Evolutionary conservation across 2,888 invertebrate species (phyloP).

Genomic region (Mystacides longicornis): DNA sequence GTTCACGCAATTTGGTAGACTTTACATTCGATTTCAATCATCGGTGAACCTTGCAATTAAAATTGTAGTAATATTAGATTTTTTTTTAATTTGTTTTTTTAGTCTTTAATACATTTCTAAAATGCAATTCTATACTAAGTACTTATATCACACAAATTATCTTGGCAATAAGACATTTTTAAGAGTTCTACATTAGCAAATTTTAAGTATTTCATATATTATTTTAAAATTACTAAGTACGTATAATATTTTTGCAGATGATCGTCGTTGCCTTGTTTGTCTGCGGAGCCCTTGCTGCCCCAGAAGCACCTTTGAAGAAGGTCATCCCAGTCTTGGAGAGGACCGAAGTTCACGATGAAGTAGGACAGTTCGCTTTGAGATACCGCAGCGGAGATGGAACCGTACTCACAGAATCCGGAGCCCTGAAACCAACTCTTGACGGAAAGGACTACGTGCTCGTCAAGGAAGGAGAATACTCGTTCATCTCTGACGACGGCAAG

Average conservation of each 20-base stretch:
- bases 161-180: too few relatives aligned
- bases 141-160: too few relatives aligned
- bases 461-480: conserved; percentile 21
- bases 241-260: neutral
- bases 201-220: neutral
- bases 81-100: too few relatives aligned
- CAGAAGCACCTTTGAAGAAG: conserved; percentile 5
- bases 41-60: too few relatives aligned
- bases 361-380: conserved; percentile 22
- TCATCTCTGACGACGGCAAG: conserved; percentile 19
- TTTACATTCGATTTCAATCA: too few relatives aligned
- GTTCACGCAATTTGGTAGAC: too few relatives aligned
- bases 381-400: conserved; percentile 22
- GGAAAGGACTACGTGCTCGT: conserved; percentile 22
- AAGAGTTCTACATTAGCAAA: neutral
- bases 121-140: too few relatives aligned
- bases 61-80: too few relatives aligned
- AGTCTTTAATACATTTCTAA: too few relatives aligned
- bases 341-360: conserved; percentile 21
- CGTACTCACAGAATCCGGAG: conserved; percentile 19
- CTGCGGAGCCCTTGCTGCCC: neutral
- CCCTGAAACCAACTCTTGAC: conserved; percentile 22
- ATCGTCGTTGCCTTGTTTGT: neutral
- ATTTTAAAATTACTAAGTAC: neutral
- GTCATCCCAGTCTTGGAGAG: conserved; percentile 20